Base-by-base conservation (phyloP, 2,797 vertebrate species). In the Ispidina picta region DNA sequence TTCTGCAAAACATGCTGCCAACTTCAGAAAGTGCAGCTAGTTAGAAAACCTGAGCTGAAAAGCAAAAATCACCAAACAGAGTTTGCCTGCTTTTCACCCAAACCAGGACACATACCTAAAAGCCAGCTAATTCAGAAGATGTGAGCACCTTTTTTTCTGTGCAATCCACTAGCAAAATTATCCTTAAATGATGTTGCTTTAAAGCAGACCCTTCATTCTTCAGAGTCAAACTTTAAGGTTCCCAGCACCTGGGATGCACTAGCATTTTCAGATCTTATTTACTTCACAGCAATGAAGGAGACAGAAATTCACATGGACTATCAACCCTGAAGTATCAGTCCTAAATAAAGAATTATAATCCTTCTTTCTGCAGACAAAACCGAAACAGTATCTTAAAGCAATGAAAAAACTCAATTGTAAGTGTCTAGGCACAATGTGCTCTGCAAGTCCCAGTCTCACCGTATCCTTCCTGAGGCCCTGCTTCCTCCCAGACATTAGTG, bases 401-500 rank as follows among this genome's bases (percentile, higher is more conserved):
- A 90, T 25, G 71, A 89, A 80, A 60, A 4, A 9, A 49, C 28
- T 63, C 77, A 29, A 48, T 4, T 35, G 46, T 75, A 54, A 59
- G 37, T 39, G 54, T 84, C 18, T 46, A 75, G 89, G 92, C 46
- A 89, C 70, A 79, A 88, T 75, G 58, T 69, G 9, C 29, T 58
- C 73, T 77, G 87, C 88, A 58, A 89, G 87, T 25, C 39, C 5
- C 73, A 86, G 80, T 37, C 65, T 81, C 75, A 60, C 26, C 14
- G 7, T 91, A 89, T 93, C 94, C 89, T 93, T 90, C 71, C 97
- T 90, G 95, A 92, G 90, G 92, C 92, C 94, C 92, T 90, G 62
- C 49, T 94, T 95, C 95, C 96, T 93, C 86, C 79, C 83, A 85
- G 76, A 82, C 81, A 79, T 51, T 8, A 26, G 58, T 48, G 62